Conservation (phyloP, 2,113 vertebrate species). For the Beaufortia kweichowensis region DNA sequence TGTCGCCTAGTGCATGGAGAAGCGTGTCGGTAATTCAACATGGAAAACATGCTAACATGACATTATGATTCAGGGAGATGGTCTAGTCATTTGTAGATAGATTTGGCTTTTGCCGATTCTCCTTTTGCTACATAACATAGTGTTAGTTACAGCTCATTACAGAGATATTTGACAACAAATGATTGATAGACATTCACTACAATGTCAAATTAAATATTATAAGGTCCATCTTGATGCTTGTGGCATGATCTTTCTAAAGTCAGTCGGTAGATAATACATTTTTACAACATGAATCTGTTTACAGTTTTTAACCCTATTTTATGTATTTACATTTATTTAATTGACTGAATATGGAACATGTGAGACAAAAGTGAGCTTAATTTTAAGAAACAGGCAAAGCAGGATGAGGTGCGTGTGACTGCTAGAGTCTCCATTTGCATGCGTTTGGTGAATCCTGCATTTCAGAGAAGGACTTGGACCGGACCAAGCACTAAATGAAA, state of each 20-base stretch:
- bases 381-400: background rate
- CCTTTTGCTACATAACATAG: too few relatives aligned
- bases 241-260: too few relatives aligned
- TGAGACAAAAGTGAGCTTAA: background rate
- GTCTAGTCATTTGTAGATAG: background rate
- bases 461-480: constrained; percentile 50
- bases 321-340: background rate
- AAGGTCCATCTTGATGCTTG: background rate
- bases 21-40: background rate
- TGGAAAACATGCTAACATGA: background rate
- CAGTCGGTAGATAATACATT: too few relatives aligned
- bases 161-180: too few relatives aligned
- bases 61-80: background rate
- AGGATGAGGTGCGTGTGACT: background rate
- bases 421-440: constrained; percentile 16
- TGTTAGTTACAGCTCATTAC: too few relatives aligned
- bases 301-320: background rate
- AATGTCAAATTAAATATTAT: too few relatives aligned
- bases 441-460: constrained; percentile 43
- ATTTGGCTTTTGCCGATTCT: background rate
- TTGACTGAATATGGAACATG: too few relatives aligned
- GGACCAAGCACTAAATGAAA: constrained; percentile 65
- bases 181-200: too few relatives aligned
- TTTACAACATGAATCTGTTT: too few relatives aligned
- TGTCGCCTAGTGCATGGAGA: background rate